Evolutionary conservation across 92 coral and sea anemone genomes (phyloP).

Genomic region (Paragorgia papillata): DNA sequence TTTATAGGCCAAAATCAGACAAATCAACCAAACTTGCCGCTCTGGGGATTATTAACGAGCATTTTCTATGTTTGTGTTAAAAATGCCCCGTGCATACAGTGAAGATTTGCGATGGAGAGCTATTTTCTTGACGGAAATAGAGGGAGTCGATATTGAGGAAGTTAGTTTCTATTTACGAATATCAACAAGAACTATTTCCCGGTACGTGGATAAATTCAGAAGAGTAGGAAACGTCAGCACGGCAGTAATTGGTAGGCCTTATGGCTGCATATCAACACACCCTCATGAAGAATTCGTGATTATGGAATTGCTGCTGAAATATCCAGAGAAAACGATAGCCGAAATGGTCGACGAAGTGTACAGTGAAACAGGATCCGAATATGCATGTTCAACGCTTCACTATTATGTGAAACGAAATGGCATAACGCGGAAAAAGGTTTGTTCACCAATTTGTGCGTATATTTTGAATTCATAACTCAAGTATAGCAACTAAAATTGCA

Average conservation of each 20-base stretch:
- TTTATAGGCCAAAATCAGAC: too few species aligned
- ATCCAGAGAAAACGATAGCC: slow-evolving; percentile 54
- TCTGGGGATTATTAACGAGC: too few species aligned
- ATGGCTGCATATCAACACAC: slow-evolving; percentile 31
- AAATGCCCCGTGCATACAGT: not conserved
- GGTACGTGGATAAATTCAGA: slow-evolving; percentile 8
- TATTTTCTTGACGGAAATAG: not conserved
- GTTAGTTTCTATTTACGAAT: not conserved
- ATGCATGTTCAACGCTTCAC: slow-evolving; percentile 29
- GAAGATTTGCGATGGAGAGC: slow-evolving; percentile 1
- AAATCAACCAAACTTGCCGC: too few species aligned
- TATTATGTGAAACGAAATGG: slow-evolving; percentile 36
- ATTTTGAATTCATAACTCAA: too few species aligned
- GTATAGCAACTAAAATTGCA: too few species aligned
- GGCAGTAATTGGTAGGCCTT: slow-evolving; percentile 29
- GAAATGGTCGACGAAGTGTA: slow-evolving; percentile 47
- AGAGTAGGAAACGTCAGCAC: slow-evolving; percentile 22
- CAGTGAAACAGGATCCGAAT: slow-evolving; percentile 25
- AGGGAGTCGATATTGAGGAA: not conserved
- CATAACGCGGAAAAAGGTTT: slow-evolving; percentile 22
- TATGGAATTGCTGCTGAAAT: slow-evolving; percentile 47
- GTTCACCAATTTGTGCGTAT: too few species aligned
- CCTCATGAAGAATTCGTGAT: slow-evolving; percentile 51
- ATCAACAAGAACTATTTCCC: not conserved
- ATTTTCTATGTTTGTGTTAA: too few species aligned